phyloP scores from a whole-genome alignment of 2,888 invertebrate species.

The Hydriomena furcata region DNA sequence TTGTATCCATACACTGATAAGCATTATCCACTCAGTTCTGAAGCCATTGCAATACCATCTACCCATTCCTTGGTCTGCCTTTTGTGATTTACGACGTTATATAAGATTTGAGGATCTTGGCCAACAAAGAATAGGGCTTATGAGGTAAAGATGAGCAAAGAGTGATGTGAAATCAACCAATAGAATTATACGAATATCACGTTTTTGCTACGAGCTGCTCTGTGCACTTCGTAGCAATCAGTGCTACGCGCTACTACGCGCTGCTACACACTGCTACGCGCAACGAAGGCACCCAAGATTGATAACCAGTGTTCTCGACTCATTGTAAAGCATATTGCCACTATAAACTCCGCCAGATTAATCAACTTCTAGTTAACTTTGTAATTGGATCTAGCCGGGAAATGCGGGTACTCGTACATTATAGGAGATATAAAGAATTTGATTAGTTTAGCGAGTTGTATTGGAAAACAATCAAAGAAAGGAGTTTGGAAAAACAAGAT shows the following conservation, averaged over 20 bases:
- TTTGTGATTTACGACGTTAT: slow-evolving; percentile 5
- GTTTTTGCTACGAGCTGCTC: too few species aligned
- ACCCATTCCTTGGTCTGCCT: slow-evolving; percentile 4
- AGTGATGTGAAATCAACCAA: neutral
- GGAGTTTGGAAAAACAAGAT: neutral
- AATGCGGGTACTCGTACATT: slow-evolving; percentile 2
- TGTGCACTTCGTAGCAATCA: neutral
- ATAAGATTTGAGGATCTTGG: neutral
- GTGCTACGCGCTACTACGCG: neutral
- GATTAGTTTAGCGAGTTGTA: slow-evolving; percentile 15
- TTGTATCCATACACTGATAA: slow-evolving; percentile 10
- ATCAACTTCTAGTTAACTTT: slow-evolving; percentile 28
- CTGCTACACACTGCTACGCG: slow-evolving; percentile 1
- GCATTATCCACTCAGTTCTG: slow-evolving; percentile 10
- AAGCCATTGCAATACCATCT: slow-evolving; percentile 10
- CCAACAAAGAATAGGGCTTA: neutral
- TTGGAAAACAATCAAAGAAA: slow-evolving; percentile 13
- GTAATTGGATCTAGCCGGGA: slow-evolving; percentile 17
- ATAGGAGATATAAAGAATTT: slow-evolving; percentile 9
- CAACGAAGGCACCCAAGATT: neutral
- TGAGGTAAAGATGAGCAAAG: neutral
- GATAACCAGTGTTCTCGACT: slow-evolving; percentile 6
- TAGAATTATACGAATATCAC: neutral
- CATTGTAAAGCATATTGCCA: slow-evolving; percentile 24
- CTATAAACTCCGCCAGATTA: slow-evolving; percentile 21